These are phyloP conservation scores for Anthopleura sola DNA, from an alignment of 64 coral and sea anemone species.

Conservation along the genomic window DNA sequence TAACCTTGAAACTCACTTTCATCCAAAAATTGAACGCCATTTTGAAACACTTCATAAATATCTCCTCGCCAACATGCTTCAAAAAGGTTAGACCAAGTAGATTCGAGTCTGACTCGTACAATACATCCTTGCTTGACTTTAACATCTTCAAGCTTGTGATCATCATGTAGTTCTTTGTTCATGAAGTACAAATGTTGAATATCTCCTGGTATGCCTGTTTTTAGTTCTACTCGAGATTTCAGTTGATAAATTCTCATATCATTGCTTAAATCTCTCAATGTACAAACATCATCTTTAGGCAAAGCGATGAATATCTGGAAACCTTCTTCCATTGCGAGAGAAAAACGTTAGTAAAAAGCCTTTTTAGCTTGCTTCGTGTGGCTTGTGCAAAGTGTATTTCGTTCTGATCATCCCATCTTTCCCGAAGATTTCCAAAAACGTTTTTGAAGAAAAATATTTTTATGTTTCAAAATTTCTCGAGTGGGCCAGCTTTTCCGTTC, in stretches of 20 bases:
- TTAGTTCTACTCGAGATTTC: slow-evolving; percentile 77
- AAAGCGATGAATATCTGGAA: slow-evolving; percentile 82
- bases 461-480: no score
- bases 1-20: slow-evolving; percentile 55
- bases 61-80: slow-evolving; percentile 91
- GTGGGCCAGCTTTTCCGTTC: neutral
- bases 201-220: slow-evolving; percentile 88
- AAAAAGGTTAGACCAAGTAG: slow-evolving; percentile 66
- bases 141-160: slow-evolving; percentile 43
- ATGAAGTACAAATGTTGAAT: slow-evolving; percentile 81
- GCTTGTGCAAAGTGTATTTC: neutral
- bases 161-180: slow-evolving; percentile 68
- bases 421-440: neutral
- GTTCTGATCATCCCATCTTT: neutral
- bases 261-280: slow-evolving; percentile 45
- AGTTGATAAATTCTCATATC: slow-evolving; percentile 74
- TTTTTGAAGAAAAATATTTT: neutral
- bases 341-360: neutral
- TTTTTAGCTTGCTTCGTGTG: neutral
- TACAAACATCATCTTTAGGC: slow-evolving; percentile 77
- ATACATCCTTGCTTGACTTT: slow-evolving; percentile 86
- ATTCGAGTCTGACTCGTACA: slow-evolving; percentile 69
- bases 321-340: neutral
- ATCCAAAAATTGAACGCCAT: slow-evolving; percentile 81
- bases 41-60: slow-evolving; percentile 93